Conservation (phyloP, 2,888 invertebrate genomes). For the Salticus scenicus region DNA sequence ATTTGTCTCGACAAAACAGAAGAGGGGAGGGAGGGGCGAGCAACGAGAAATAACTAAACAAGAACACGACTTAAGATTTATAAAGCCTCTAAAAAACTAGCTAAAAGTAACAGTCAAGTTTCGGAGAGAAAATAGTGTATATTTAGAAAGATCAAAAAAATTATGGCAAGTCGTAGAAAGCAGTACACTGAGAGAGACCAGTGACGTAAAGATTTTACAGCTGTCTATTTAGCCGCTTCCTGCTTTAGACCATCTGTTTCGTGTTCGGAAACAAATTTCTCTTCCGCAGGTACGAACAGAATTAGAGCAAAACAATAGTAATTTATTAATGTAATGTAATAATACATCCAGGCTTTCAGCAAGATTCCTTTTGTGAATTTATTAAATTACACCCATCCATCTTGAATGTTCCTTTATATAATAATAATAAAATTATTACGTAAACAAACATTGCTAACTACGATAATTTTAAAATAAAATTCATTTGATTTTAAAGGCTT, state of each 20-base stretch:
- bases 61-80: background rate
- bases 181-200: conserved; percentile 30
- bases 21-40: too few relatives aligned
- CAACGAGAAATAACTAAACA: background rate
- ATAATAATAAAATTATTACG: too few relatives aligned
- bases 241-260: conserved; percentile 50
- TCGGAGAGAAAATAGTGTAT: conserved; percentile 45
- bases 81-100: background rate
- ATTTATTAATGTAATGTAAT: too few relatives aligned
- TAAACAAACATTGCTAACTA: too few relatives aligned
- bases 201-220: conserved; percentile 61
- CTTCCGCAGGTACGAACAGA: background rate
- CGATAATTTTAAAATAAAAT: too few relatives aligned
- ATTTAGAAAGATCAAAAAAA: conserved; percentile 60
- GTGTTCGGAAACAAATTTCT: conserved; percentile 27
- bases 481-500: too few relatives aligned
- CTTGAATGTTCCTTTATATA: too few relatives aligned
- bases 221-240: conserved; percentile 48
- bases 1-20: too few relatives aligned
- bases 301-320: background rate
- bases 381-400: too few relatives aligned
- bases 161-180: conserved; percentile 45
- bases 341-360: too few relatives aligned
- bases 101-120: conserved; percentile 7
- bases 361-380: too few relatives aligned